These are phyloP conservation scores for Ichneumoninae sp. DNA, from an alignment of 2,888 invertebrate species.

Conservation along the genomic window DNA sequence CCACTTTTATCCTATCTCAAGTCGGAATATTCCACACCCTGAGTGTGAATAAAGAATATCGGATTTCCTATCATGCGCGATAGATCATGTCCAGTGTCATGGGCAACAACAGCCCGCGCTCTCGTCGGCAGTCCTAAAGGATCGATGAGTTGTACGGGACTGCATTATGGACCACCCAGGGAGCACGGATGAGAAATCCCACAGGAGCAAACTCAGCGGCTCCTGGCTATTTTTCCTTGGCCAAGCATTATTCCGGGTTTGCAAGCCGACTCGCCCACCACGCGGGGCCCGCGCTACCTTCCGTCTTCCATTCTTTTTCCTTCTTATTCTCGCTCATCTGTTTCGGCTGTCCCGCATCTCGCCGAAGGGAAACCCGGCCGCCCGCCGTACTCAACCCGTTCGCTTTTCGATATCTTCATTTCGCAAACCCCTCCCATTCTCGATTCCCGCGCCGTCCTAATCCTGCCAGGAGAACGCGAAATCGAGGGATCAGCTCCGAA, in stretches of 20 bases:
- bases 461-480: conserved; percentile 43
- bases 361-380: background rate
- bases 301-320: conserved; percentile 9
- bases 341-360: conserved; percentile 36
- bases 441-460: conserved; percentile 13
- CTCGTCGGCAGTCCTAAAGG: conserved; percentile 67
- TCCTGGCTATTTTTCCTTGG: conserved; percentile 65
- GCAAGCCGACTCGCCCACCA: background rate
- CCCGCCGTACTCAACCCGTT: conserved; percentile 3
- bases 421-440: conserved; percentile 43
- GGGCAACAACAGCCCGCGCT: conserved; percentile 14
- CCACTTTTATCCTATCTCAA: too few species aligned
- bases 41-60: conserved; percentile 1
- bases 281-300: background rate
- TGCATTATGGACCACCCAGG: conserved; percentile 71
- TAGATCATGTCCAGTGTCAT: background rate
- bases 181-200: conserved; percentile 70
- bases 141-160: conserved; percentile 72
- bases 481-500: conserved; percentile 54
- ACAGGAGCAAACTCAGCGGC: conserved; percentile 71
- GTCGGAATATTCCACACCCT: too few species aligned
- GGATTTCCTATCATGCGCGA: background rate
- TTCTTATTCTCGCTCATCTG: conserved; percentile 29
- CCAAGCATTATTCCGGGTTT: conserved; percentile 37
- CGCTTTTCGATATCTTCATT: conserved; percentile 54